These are phyloP conservation scores for Chiloscyllium punctatum DNA, from an alignment of 2,797 vertebrate genomes.

Conservation along the genomic window DNA sequence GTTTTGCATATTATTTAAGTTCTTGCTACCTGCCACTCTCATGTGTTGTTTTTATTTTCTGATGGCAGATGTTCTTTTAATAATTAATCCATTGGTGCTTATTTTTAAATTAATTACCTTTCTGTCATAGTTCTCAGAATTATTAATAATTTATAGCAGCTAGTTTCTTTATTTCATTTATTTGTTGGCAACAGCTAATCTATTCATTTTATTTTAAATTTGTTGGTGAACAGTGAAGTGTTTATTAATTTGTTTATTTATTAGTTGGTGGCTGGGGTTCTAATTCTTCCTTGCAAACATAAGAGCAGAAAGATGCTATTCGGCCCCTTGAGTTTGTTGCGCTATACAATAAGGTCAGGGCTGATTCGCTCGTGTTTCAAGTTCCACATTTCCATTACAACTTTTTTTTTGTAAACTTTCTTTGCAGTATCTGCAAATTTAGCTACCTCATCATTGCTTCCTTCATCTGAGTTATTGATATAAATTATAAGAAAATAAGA, in stretches of 20 bases:
- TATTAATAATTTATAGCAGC: neutral
- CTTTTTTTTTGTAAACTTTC: no score
- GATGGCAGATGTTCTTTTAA: neutral
- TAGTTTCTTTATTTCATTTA: constrained; percentile 1
- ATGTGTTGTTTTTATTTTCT: neutral
- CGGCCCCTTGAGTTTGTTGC: neutral
- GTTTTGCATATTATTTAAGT: neutral
- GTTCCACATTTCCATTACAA: no score
- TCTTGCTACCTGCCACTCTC: neutral
- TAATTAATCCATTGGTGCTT: neutral
- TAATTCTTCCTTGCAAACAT: neutral
- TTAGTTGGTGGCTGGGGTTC: neutral
- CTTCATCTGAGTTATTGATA: no score
- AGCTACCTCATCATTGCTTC: no score
- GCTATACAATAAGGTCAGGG: neutral
- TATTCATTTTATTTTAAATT: neutral
- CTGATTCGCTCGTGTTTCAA: no score
- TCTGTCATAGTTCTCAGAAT: neutral
- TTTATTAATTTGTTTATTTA: neutral
- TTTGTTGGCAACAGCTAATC: neutral
- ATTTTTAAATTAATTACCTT: constrained; percentile 11
- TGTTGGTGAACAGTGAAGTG: neutral
- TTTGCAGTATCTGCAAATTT: no score
- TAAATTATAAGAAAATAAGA: no score
- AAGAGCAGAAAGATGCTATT: no score